A percentile compares a stretch with the other conserved stretches of the same genome.
These are phyloP conservation scores for Chymomyza fuscimana DNA, from an alignment of 2,888 invertebrate genomes.

Conservation along the genomic window DNA sequence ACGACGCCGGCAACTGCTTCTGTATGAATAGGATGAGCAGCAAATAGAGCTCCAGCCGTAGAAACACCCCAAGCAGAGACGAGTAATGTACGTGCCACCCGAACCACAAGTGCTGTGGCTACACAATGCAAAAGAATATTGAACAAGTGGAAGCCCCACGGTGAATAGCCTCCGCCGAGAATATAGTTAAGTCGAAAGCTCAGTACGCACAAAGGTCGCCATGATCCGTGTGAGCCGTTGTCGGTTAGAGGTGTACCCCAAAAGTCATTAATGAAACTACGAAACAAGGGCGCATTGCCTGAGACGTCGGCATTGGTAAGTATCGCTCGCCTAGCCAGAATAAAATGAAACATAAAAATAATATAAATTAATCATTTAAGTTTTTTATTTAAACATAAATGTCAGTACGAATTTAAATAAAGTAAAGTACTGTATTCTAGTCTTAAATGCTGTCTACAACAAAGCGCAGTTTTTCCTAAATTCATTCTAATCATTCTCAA, in stretches of 20 bases:
- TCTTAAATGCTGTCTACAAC: no score
- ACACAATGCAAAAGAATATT: slow-evolving; percentile 92
- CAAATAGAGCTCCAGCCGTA: slow-evolving; percentile 92
- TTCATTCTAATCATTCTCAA: no score
- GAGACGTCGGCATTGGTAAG: slow-evolving; percentile 95
- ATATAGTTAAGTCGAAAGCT: slow-evolving; percentile 92
- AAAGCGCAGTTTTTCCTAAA: no score
- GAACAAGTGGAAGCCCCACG: slow-evolving; percentile 91
- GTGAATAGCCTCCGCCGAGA: slow-evolving; percentile 88
- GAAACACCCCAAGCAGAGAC: slow-evolving; percentile 86
- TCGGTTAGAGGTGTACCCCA: slow-evolving; percentile 98
- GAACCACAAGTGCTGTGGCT: slow-evolving; percentile 90
- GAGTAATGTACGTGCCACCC: slow-evolving; percentile 86
- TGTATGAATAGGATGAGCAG: slow-evolving; percentile 96
- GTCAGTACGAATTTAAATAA: neutral
- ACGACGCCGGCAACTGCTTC: slow-evolving; percentile 98
- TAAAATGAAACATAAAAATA: slow-evolving; percentile 46
- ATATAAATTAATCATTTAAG: neutral
- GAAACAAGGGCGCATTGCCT: slow-evolving; percentile 89
- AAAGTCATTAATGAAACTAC: slow-evolving; percentile 94
- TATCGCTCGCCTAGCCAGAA: slow-evolving; percentile 92
- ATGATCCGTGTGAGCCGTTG: slow-evolving; percentile 97
- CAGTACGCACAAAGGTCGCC: slow-evolving; percentile 94
- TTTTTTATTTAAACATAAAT: no score
- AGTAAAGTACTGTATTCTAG: no score